These are phyloP conservation scores for Callithrix jacchus DNA, from an alignment of 2,113 vertebrate species.

Conservation along the genomic window DNA sequence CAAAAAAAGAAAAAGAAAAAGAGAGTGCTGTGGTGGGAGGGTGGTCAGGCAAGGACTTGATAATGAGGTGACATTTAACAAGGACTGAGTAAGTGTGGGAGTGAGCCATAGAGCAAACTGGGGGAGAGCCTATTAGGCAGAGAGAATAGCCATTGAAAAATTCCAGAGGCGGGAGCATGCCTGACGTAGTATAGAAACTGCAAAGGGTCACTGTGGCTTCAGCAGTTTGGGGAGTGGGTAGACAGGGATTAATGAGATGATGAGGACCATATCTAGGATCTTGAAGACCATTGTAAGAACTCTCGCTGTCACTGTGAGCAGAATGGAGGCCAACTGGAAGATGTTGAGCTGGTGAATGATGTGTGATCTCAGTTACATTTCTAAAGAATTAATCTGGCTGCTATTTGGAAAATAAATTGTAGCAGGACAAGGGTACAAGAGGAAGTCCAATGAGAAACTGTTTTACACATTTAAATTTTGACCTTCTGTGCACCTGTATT, in stretches of 20 bases:
- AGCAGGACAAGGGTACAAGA: not conserved
- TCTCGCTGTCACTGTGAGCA: not conserved
- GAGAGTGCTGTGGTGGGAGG: fast-evolving
- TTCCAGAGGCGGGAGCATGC: not conserved
- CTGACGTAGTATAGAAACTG: not conserved
- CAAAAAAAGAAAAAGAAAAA: not conserved
- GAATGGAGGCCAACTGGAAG: not conserved
- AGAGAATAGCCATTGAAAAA: not conserved
- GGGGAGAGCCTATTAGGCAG: not conserved
- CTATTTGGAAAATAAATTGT: not conserved
- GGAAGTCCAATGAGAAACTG: not conserved
- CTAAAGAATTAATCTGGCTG: not conserved
- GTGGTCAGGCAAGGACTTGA: not conserved
- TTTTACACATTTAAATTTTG: not conserved
- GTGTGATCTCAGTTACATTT: not conserved
- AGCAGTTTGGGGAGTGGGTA: not conserved
- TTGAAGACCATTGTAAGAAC: not conserved
- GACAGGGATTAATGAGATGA: not conserved
- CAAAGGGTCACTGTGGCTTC: not conserved
- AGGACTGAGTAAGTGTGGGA: not conserved
- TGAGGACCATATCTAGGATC: not conserved
- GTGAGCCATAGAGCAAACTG: not conserved
- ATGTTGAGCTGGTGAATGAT: not conserved
- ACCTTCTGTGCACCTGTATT: not conserved
- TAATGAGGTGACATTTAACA: not conserved